A percentile compares a stretch with the other conserved stretches of the same genome.
These are phyloP conservation scores for Equus quagga DNA, from an alignment of 2,113 vertebrate genomes.

Conservation along the genomic window DNA sequence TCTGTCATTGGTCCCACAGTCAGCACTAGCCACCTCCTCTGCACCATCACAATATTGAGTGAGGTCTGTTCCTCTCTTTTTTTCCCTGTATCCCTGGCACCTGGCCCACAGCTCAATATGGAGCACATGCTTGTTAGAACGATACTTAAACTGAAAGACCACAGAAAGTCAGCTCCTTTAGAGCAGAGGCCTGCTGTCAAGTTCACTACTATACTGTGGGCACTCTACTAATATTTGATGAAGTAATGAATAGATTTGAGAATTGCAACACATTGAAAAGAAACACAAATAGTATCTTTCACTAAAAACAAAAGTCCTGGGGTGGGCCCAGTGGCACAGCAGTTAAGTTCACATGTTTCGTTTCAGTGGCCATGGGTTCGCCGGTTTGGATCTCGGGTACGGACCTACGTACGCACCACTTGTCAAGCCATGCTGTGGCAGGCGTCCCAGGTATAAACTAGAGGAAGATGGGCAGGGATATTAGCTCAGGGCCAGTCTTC, in stretches of 20 bases:
- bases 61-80: not conserved
- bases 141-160: accelerated
- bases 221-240: not conserved
- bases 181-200: not conserved
- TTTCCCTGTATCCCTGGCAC: not conserved
- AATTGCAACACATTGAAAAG: not conserved
- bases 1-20: not conserved
- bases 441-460: too few species aligned
- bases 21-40: accelerated
- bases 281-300: not conserved
- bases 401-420: too few species aligned
- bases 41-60: accelerated
- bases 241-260: not conserved
- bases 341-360: too few species aligned
- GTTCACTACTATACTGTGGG: accelerated
- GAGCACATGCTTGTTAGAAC: accelerated
- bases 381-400: too few species aligned
- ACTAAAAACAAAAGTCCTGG: not conserved
- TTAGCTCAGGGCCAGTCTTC: too few species aligned
- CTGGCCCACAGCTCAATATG: accelerated
- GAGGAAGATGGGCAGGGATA: too few species aligned
- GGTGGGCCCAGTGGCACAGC: too few species aligned
- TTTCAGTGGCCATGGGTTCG: too few species aligned
- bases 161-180: not conserved
- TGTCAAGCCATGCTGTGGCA: too few species aligned